Conservation (phyloP, 2,888 invertebrate genomes). For the Exephanes ischioxanthus region DNA sequence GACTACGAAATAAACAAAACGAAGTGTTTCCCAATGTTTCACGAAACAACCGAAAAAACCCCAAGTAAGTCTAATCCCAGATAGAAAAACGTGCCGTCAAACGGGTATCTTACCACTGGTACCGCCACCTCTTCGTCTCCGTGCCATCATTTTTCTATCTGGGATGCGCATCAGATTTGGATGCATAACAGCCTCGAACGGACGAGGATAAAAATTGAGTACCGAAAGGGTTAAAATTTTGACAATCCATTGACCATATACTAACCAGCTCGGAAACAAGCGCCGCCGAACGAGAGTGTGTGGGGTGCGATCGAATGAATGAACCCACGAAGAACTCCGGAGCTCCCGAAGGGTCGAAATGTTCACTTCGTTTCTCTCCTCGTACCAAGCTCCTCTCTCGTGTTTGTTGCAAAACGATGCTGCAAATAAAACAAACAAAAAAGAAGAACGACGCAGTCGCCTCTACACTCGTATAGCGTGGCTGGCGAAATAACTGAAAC, state of each 20-base stretch:
- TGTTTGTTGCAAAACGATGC: neutral
- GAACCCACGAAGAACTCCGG: neutral
- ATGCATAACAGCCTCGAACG: neutral
- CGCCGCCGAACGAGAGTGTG: constrained; percentile 7
- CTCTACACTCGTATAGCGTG: neutral
- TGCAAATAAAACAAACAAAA: neutral
- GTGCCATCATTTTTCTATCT: too few species aligned
- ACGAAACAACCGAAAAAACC: neutral
- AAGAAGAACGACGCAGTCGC: neutral
- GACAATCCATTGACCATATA: neutral
- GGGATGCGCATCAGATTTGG: neutral
- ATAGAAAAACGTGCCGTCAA: too few species aligned
- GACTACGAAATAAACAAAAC: neutral
- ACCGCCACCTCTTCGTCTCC: too few species aligned
- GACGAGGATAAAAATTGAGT: neutral
- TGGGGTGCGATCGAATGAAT: neutral
- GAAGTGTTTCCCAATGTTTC: neutral
- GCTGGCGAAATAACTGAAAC: neutral
- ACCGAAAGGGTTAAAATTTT: neutral
- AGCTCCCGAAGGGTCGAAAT: neutral
- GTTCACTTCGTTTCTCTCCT: neutral
- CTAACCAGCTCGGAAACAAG: constrained; percentile 17
- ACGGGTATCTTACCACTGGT: too few species aligned
- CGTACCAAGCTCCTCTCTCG: neutral
- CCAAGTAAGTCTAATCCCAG: neutral